Base-by-base conservation (phyloP, 1,140 invertebrate genomes). In the Musca domestica region DNA sequence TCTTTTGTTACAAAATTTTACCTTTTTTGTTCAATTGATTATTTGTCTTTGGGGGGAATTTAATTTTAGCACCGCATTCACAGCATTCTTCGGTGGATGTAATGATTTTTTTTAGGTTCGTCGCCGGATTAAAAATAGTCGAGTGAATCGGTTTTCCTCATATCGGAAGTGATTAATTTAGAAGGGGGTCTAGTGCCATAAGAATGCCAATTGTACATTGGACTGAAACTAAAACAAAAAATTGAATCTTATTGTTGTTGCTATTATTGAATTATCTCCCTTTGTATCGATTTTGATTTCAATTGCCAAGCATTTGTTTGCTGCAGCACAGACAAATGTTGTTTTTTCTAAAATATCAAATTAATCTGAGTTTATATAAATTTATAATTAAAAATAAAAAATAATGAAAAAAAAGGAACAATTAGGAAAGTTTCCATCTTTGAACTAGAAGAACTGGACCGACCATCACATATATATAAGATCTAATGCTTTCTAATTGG, bases 161-260 rank as follows among this genome's bases (percentile, higher is more conserved):
- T 61, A 61, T 61, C 56, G 56, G 56, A 61, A 61, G 56, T 61
- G 56, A 61, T 61, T 61, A 61, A 61, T 61, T 61, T 41, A 41
- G 56, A 61, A 61, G 56, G 56, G 56, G 56, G 56, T 61, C 56
- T 61, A 61, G 19, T 54, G 20, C 20, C 19, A 49, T 19, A 49
- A 20, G 48, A 17, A 49, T 49, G 19, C 19, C n/a, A 49, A 19
- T n/a, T 56, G 52, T 56, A 56, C 52, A 56, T 56, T 56, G 23
- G 52, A 56, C 52, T 56, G 10, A 41, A 41, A 10, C n/a, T n/a
- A n/a, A 41, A 41, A 41, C 6, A 41, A 41, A 10, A 41, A 41
- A 9, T 41, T 7, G 34, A 2, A 41, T 56, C 15, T 56, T 56
- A 15, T 56, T 54, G 7, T 7, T 61, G 6, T 30, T n/a, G 25